Percentiles rank a stretch among this genome's conserved stretches.
Evolutionary conservation across 2,113 vertebrate genomes (phyloP).

Genomic region (Brienomyrus longianalis): DNA sequence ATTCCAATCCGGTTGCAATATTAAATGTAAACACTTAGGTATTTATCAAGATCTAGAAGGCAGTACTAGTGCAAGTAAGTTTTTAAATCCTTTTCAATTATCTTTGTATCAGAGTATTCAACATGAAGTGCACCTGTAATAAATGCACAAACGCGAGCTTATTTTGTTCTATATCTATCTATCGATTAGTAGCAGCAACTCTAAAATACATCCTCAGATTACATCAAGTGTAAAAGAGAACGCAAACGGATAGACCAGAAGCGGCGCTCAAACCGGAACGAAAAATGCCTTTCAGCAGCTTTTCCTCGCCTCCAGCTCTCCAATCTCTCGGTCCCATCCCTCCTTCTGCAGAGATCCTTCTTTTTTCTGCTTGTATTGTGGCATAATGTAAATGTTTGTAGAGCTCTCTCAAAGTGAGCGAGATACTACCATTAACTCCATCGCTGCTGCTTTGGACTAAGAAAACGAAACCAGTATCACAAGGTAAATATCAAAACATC

Average conservation of each 20-base stretch:
- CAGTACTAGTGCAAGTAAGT: not conserved
- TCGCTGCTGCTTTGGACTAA: constrained; percentile 19
- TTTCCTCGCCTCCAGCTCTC: not conserved
- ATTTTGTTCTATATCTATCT: not conserved
- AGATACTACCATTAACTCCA: constrained; percentile 20
- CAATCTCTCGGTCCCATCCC: not conserved
- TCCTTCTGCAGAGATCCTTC: not conserved
- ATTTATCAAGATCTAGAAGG: not conserved
- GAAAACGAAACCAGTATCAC: not conserved
- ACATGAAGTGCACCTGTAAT: not conserved
- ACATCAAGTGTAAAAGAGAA: not conserved
- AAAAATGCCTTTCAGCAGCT: not conserved
- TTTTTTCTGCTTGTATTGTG: not conserved
- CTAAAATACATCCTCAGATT: not conserved
- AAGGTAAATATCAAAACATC: not conserved
- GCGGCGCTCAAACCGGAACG: not conserved
- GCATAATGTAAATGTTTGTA: constrained; percentile 1
- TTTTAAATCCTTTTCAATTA: not conserved
- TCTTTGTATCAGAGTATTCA: not conserved
- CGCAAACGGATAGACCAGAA: not conserved
- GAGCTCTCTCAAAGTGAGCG: not conserved
- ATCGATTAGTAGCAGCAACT: not conserved
- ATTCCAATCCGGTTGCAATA: not conserved
- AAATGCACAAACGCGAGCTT: not conserved
- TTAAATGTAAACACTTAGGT: not conserved